These are phyloP conservation scores for Sycophaga agraensis DNA, from an alignment of 1,140 invertebrate species.

Conservation along the genomic window DNA sequence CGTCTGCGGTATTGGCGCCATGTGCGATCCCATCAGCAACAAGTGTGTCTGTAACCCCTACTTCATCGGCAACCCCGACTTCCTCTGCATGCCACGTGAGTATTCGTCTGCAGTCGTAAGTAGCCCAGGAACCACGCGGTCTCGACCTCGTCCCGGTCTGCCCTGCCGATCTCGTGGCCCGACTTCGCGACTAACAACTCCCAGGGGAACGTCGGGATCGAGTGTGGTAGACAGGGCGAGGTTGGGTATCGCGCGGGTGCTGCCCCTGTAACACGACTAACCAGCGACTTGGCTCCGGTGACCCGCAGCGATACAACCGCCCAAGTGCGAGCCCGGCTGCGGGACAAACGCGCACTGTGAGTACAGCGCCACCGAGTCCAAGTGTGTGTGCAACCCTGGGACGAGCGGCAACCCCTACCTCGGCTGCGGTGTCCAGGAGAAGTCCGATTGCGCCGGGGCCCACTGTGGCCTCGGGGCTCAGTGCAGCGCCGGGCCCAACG, in stretches of 20 bases:
- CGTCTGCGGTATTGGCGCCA: conserved; percentile 79
- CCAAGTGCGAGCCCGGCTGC: conserved; percentile 77
- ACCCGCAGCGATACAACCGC: conserved; percentile 74
- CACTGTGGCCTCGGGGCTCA: conserved; percentile 77
- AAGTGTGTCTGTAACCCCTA: conserved; percentile 84
- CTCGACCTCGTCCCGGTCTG: too few species aligned
- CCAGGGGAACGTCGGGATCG: too few species aligned
- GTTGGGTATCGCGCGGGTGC: too few species aligned
- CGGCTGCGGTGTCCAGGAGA: conserved; percentile 70
- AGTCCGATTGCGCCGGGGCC: conserved; percentile 71
- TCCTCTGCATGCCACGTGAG: conserved; percentile 89
- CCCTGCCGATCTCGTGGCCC: too few species aligned
- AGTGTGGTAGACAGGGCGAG: too few species aligned
- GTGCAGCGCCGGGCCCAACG: conserved; percentile 72
- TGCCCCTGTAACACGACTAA: not conserved
- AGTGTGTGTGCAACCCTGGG: conserved; percentile 82
- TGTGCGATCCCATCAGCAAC: conserved; percentile 76
- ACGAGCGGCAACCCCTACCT: conserved; percentile 86
- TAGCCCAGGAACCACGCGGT: too few species aligned
- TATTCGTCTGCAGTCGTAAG: too few species aligned
- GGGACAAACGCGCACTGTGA: conserved; percentile 84
- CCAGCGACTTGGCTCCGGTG: not conserved
- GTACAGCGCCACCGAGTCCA: conserved; percentile 70
- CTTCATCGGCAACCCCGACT: conserved; percentile 85
- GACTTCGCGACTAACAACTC: too few species aligned